phyloP scores from a whole-genome alignment of 2,888 invertebrate species.

The Synanthedon tipuliformis region DNA sequence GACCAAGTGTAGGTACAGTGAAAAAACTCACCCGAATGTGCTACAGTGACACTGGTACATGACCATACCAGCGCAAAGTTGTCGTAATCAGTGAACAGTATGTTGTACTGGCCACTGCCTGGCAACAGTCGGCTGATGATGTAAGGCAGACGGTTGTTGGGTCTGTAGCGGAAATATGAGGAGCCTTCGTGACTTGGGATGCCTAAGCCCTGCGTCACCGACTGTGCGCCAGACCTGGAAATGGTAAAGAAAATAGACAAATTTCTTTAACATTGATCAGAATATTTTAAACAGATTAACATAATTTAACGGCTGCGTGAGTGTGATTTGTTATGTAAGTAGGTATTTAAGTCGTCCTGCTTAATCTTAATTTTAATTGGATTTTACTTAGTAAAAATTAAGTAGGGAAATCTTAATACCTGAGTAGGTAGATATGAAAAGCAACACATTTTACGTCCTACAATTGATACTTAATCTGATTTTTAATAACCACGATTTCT shows the following conservation, averaged over 20 bases:
- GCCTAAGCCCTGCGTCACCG: constrained; percentile 73
- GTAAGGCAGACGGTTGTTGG: constrained; percentile 74
- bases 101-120: constrained; percentile 78
- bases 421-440: too few species aligned
- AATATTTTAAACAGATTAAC: too few species aligned
- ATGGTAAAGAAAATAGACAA: neutral
- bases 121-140: constrained; percentile 75
- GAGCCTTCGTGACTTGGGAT: constrained; percentile 69
- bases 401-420: too few species aligned
- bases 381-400: too few species aligned
- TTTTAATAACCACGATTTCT: too few species aligned
- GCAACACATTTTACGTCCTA: too few species aligned
- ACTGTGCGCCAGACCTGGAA: constrained; percentile 72
- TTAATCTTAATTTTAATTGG: too few species aligned
- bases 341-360: too few species aligned
- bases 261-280: neutral
- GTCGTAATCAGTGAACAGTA: constrained; percentile 79
- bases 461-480: too few species aligned
- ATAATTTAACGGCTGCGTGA: too few species aligned
- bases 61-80: constrained; percentile 80
- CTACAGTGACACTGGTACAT: constrained; percentile 74
- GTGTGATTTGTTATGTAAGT: too few species aligned
- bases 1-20: neutral
- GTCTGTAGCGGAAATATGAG: constrained; percentile 72
- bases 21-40: constrained; percentile 68